phyloP scores from a whole-genome alignment of 2,888 invertebrate species.

The Eupithecia subumbrata region DNA sequence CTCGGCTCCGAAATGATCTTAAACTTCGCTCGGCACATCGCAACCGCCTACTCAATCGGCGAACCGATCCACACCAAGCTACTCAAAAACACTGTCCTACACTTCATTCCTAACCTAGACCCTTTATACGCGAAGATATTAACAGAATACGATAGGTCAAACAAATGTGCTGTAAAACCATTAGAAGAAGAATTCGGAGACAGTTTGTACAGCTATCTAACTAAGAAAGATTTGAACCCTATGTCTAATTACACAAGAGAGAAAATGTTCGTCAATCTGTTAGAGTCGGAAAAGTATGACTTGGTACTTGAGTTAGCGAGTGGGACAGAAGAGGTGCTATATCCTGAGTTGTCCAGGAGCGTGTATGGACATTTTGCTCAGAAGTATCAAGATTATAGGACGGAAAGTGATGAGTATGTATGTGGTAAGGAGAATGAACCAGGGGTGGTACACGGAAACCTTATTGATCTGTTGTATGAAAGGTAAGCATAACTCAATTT shows the following conservation, averaged over 20 bases:
- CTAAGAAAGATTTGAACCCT: conserved; percentile 71
- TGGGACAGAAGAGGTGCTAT: conserved; percentile 86
- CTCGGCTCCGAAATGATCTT: conserved; percentile 92
- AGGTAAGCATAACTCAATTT: conserved; percentile 50
- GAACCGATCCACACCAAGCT: conserved; percentile 87
- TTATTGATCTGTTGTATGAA: conserved; percentile 85
- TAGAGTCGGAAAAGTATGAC: conserved; percentile 88
- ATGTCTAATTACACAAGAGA: conserved; percentile 77
- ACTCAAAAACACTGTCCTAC: conserved; percentile 89
- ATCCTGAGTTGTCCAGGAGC: conserved; percentile 69
- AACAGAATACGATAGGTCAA: conserved; percentile 59
- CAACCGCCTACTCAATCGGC: conserved; percentile 87
- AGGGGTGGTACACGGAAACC: conserved; percentile 69
- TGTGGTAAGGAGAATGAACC: conserved; percentile 51
- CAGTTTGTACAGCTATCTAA: conserved; percentile 80
- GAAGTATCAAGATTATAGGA: conserved; percentile 72
- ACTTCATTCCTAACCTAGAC: conserved; percentile 88
- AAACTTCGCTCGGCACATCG: conserved; percentile 92
- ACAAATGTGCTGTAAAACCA: conserved; percentile 65
- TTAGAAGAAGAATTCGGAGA: conserved; percentile 87
- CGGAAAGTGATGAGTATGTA: conserved; percentile 63
- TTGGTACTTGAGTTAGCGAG: conserved; percentile 89
- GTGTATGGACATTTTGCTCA: conserved; percentile 80
- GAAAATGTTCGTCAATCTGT: conserved; percentile 86
- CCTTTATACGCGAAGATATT: conserved; percentile 63